Evolutionary conservation across 2,113 vertebrate genomes (phyloP), one percentile per base, ranked within the genome.

Genomic region (Microtus pennsylvanicus): DNA sequence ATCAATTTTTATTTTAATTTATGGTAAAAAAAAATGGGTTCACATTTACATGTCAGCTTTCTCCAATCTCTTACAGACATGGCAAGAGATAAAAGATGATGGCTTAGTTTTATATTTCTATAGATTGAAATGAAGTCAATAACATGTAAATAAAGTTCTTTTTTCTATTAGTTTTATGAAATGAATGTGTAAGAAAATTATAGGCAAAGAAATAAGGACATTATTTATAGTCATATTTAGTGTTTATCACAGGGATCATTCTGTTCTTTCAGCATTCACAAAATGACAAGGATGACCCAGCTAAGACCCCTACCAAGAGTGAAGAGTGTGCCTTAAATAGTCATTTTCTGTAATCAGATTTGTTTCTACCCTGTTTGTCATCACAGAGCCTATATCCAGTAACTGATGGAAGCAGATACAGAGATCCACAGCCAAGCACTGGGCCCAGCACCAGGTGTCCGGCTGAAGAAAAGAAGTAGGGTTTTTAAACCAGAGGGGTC

Each of bases 1-100:
- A 69, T 97, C 89, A 96, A 93, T 91, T 97, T 97, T 96, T 70
- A 87, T 35, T 72, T 96, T 45, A 33, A 96, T 7, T 77, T 95
- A 45, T 24, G 0, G 85, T 97, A 95, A 92, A 58, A 55, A 42
- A 58, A 82, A 67, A 33, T 33, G 1, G 42, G 38, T n/a, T 45
- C 72, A 91, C n/a, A 80, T 93, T 63, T 47, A 93, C 69, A n/a
- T 90, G 35, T 97, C 83, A 97, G 35, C 77, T 67, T 91, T 33
- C 91, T 89, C 52, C 24, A 4, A 75, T 82, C 13, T 75, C 63
- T 97, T 87, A 87, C 7, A 94, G 1, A 47, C 94, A 12, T 67
- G 96, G 47, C 11, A 92, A 24, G 65, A 72, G 22, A 67, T 88
- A 95, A 97, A 91, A 17, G 52, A n/a, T 65, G 38, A 89, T 96